Conservation (phyloP, 2,113 vertebrate genomes). For the Scartelaos histophorus region DNA sequence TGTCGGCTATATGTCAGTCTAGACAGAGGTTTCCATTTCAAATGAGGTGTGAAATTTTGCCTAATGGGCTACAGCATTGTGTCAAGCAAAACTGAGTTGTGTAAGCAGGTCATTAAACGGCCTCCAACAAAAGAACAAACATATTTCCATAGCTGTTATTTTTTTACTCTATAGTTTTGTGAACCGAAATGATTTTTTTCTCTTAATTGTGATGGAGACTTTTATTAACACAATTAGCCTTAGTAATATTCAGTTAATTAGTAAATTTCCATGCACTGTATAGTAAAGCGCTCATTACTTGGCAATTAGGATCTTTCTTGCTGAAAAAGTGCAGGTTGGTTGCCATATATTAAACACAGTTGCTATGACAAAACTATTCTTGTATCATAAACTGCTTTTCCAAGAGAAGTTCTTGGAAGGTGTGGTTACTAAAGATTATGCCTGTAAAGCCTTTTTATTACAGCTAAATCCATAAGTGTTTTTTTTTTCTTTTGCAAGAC, state of each 20-base stretch:
- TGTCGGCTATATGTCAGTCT: constrained; percentile 2
- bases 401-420: background rate
- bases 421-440: background rate
- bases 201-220: background rate
- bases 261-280: background rate
- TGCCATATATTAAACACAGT: no score
- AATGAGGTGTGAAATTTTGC: constrained; percentile 8
- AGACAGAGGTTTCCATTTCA: constrained; percentile 5
- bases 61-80: constrained; percentile 6
- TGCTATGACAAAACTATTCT: background rate
- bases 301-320: background rate
- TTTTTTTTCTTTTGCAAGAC: constrained; percentile 19
- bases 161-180: background rate
- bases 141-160: background rate
- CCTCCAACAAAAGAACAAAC: background rate
- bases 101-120: background rate
- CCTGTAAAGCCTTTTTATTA: background rate
- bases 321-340: background rate
- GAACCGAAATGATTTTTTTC: background rate
- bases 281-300: background rate
- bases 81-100: background rate
- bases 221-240: background rate
- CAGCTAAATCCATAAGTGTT: constrained; percentile 9
- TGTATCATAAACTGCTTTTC: background rate
- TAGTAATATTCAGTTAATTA: background rate